Conservation (phyloP, 2,888 invertebrate species). For the Andrena praecox region DNA sequence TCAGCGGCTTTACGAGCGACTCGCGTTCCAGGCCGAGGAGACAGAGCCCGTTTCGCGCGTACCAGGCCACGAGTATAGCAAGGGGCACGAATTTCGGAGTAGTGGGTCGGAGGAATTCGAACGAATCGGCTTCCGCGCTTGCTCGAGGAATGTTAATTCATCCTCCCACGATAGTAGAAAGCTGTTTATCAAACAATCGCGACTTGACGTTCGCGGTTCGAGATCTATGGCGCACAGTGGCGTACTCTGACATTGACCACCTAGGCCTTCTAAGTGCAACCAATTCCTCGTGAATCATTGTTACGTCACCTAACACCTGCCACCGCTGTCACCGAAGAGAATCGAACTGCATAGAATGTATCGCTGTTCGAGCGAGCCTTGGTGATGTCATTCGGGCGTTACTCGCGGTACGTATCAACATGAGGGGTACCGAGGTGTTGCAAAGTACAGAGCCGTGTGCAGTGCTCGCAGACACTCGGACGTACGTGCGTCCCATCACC, state of each 20-base stretch:
- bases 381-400: not conserved
- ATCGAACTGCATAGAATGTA: not conserved
- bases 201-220: not conserved
- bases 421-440: not conserved
- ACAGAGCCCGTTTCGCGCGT: slow-evolving; percentile 1
- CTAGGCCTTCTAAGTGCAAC: not conserved
- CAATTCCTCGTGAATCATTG: not conserved
- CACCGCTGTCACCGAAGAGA: not conserved
- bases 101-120: slow-evolving; percentile 4
- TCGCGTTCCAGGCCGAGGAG: slow-evolving; percentile 23
- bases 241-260: not conserved
- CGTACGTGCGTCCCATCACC: not conserved
- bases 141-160: not conserved
- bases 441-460: not conserved
- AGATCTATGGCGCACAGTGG: not conserved
- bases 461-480: no score
- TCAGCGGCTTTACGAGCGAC: slow-evolving; percentile 47
- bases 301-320: not conserved
- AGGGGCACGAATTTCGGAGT: not conserved
- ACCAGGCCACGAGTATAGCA: slow-evolving; percentile 1
- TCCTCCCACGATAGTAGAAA: not conserved
- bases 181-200: not conserved
- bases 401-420: not conserved
- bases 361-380: not conserved
- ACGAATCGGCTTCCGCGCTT: not conserved